These are phyloP conservation scores for Sakesphorus luctuosus DNA, from an alignment of 2,113 vertebrate genomes.

Conservation along the genomic window DNA sequence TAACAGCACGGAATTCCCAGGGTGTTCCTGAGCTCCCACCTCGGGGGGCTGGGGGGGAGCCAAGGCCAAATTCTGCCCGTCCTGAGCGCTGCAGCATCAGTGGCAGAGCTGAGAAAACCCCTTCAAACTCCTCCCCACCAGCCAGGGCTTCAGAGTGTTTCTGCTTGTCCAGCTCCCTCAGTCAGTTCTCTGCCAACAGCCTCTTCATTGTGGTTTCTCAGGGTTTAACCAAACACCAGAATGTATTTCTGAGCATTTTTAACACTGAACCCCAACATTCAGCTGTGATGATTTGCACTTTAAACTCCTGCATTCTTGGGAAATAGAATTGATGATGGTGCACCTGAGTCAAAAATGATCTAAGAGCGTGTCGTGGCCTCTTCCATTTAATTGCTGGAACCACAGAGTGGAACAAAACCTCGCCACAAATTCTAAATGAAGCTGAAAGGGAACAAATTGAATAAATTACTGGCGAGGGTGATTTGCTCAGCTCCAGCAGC, in stretches of 20 bases:
- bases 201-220: neutral
- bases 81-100: accelerated
- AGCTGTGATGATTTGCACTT: neutral
- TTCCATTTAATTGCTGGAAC: neutral
- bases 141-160: neutral
- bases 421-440: neutral
- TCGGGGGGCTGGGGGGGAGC: neutral
- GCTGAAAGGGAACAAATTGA: neutral
- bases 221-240: neutral
- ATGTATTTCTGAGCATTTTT: neutral
- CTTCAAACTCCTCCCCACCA: accelerated
- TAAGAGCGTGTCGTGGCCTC: neutral
- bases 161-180: neutral
- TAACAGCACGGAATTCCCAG: accelerated
- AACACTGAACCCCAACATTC: neutral
- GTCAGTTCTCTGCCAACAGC: neutral
- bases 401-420: neutral
- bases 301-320: neutral
- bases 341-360: neutral
- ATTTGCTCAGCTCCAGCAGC: constrained; percentile 1
- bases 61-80: too few relatives aligned
- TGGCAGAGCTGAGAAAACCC: neutral
- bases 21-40: accelerated
- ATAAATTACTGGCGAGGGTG: neutral
- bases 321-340: neutral